Evolutionary conservation across 92 coral and sea anemone genomes (phyloP).

Genomic region (Metridium senile): DNA sequence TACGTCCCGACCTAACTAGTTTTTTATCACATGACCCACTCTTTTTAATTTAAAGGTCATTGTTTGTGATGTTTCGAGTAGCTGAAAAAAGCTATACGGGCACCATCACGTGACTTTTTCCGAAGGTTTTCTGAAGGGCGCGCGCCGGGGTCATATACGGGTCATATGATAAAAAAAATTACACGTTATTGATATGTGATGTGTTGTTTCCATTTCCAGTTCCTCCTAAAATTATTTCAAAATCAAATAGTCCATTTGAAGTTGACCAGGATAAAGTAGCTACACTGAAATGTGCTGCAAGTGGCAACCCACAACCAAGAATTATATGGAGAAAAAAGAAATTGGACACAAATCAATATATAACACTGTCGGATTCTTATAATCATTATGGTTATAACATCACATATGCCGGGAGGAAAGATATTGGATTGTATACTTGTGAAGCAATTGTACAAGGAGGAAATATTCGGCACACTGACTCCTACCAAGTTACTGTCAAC

Average conservation of each 20-base stretch:
- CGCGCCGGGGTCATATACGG: no score
- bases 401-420: conserved; percentile 36
- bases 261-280: conserved; percentile 31
- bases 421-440: conserved; percentile 53
- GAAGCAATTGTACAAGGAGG: conserved; percentile 34
- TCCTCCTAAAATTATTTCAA: conserved; percentile 11
- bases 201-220: conserved; percentile 10
- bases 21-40: no score
- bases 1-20: no score
- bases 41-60: no score
- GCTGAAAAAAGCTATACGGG: no score
- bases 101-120: no score
- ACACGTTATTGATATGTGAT: no score
- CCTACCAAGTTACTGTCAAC: conserved; percentile 24
- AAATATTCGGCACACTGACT: neutral
- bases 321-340: conserved; percentile 52
- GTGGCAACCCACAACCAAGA: conserved; percentile 70
- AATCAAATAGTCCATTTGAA: conserved; percentile 3
- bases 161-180: no score
- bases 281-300: conserved; percentile 63
- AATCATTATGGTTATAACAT: conserved; percentile 49
- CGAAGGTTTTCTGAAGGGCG: no score
- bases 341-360: neutral
- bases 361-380: neutral
- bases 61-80: no score